Evolutionary conservation across 2,797 vertebrate species (phyloP).

Genomic region (Sarcophilus harrisii): DNA sequence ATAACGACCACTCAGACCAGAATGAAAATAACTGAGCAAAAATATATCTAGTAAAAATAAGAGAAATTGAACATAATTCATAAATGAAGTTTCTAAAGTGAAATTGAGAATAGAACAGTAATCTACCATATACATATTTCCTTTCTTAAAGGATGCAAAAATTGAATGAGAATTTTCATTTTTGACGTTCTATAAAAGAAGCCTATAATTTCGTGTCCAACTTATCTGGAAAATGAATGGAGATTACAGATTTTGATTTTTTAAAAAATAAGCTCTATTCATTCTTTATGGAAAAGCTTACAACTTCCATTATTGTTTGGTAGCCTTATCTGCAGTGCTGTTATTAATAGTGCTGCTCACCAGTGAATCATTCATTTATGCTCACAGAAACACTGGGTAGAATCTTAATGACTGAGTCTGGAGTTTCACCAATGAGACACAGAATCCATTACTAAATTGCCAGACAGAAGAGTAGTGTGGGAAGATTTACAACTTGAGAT

Average conservation of each 20-base stretch:
- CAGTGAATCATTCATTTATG: conserved; percentile 24
- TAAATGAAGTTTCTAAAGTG: background rate
- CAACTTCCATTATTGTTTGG: conserved; percentile 31
- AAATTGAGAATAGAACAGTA: background rate
- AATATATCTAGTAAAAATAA: background rate
- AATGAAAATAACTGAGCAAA: background rate
- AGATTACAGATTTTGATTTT: conserved; percentile 9
- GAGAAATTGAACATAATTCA: background rate
- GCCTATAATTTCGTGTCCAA: background rate
- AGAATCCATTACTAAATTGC: background rate
- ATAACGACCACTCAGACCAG: background rate
- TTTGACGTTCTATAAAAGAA: background rate
- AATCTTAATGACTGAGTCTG: conserved; percentile 24
- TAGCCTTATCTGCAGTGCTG: conserved; percentile 30
- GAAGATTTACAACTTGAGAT: background rate
- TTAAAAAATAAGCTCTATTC: background rate
- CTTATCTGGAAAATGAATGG: background rate
- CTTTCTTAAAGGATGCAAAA: background rate
- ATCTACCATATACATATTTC: background rate
- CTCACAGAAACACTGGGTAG: conserved; percentile 5
- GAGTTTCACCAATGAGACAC: background rate
- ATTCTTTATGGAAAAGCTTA: conserved; percentile 32
- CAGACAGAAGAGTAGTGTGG: background rate
- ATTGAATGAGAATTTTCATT: background rate
- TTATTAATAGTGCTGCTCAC: conserved; percentile 27